Conservation (phyloP, 2,888 invertebrate genomes). For the Agonum fuliginosum region DNA sequence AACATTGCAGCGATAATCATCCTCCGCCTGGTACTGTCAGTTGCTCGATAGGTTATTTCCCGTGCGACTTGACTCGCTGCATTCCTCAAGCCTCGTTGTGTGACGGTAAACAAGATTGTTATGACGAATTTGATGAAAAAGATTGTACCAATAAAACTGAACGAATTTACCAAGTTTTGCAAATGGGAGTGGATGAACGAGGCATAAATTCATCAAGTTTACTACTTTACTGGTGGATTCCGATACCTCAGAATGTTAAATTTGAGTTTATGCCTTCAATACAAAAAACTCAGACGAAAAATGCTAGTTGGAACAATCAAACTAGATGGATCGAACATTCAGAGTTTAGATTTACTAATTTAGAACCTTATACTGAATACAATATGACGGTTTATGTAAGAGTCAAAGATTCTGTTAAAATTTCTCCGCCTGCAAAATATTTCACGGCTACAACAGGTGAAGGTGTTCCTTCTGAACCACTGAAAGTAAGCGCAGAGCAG, state of each 20-base stretch:
- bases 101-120: slow-evolving; percentile 82
- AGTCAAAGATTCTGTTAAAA: slow-evolving; percentile 74
- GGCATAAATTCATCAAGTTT: slow-evolving; percentile 79
- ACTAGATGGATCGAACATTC: slow-evolving; percentile 79
- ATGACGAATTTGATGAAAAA: slow-evolving; percentile 84
- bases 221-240: slow-evolving; percentile 79
- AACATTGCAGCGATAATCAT: slow-evolving; percentile 68
- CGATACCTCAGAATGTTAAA: slow-evolving; percentile 70
- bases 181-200: slow-evolving; percentile 80
- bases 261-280: slow-evolving; percentile 84
- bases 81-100: slow-evolving; percentile 78
- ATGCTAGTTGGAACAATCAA: slow-evolving; percentile 77
- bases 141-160: slow-evolving; percentile 75
- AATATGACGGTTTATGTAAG: slow-evolving; percentile 86
- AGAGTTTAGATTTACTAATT: slow-evolving; percentile 77
- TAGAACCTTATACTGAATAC: slow-evolving; percentile 84
- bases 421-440: slow-evolving; percentile 80
- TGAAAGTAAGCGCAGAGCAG: slow-evolving; percentile 79
- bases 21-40: slow-evolving; percentile 65
- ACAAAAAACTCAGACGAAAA: slow-evolving; percentile 71
- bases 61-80: slow-evolving; percentile 78
- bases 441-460: slow-evolving; percentile 80
- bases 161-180: slow-evolving; percentile 74
- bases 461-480: slow-evolving; percentile 83
- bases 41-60: slow-evolving; percentile 75